Percentiles rank a stretch among this genome's conserved stretches.
Conservation (phyloP, 2,797 vertebrate genomes). For the Pogoniulus pusillus region DNA sequence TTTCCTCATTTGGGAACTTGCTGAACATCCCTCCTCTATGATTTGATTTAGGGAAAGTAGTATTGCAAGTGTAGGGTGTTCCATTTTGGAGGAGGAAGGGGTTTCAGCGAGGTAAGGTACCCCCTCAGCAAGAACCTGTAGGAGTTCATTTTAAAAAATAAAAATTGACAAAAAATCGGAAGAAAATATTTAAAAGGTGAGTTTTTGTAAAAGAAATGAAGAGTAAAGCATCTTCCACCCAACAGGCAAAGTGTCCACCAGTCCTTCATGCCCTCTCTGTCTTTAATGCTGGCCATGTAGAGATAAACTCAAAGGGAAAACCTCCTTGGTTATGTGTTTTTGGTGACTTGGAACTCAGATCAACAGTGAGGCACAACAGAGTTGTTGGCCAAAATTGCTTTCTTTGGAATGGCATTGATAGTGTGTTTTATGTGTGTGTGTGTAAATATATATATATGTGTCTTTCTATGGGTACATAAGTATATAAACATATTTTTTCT, state of each 20-base stretch:
- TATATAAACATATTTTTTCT: no score
- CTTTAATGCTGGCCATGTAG: fast-evolving
- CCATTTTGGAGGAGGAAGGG: background rate
- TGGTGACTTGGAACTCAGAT: background rate
- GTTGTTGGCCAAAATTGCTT: background rate
- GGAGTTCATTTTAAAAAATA: fast-evolving
- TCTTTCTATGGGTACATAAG: background rate
- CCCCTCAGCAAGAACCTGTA: fast-evolving
- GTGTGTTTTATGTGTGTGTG: background rate
- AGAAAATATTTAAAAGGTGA: background rate
- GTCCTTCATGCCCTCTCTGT: background rate
- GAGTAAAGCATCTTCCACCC: fast-evolving
- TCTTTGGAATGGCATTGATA: background rate
- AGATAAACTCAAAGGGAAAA: background rate
- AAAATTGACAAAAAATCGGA: background rate
- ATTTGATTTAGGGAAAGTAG: background rate
- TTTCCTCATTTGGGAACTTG: background rate
- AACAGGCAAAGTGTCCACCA: background rate
- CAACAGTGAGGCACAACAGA: fast-evolving
- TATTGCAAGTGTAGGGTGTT: no score
- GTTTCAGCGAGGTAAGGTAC: fast-evolving
- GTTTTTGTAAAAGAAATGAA: background rate
- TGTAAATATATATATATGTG: fast-evolving
- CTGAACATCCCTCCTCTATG: fast-evolving
- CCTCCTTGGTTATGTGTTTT: fast-evolving